Conservation (phyloP, 2,113 vertebrate species). For the Panthera leo region DNA sequence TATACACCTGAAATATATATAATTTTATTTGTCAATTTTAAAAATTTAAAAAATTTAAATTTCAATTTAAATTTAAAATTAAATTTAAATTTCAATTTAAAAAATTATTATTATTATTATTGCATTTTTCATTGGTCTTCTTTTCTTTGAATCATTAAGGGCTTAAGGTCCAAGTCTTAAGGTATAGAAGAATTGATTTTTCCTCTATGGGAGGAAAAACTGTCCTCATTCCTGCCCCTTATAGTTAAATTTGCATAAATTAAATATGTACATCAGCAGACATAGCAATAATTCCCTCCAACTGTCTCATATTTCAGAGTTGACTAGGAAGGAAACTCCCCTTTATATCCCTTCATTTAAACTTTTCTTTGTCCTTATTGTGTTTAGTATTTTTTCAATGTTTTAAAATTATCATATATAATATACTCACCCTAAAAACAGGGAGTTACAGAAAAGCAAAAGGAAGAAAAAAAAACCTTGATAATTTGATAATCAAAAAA, state of each 20-base stretch:
- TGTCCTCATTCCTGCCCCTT: background rate
- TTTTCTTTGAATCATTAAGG: background rate
- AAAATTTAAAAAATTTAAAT: too few relatives aligned
- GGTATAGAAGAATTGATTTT: background rate
- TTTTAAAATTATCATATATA: background rate
- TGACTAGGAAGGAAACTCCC: background rate
- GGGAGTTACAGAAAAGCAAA: conserved; percentile 14
- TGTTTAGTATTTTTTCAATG: background rate
- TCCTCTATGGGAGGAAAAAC: background rate
- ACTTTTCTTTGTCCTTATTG: background rate
- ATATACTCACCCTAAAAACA: background rate
- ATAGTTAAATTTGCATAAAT: background rate
- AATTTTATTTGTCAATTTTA: conserved; percentile 10
- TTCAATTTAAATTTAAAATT: too few relatives aligned
- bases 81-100: background rate
- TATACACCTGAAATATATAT: background rate
- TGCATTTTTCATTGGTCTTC: background rate
- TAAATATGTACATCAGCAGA: background rate
- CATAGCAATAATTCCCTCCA: background rate
- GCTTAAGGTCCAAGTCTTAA: background rate
- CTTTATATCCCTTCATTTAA: background rate
- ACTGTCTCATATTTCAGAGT: background rate
- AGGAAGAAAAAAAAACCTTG: conserved; percentile 20
- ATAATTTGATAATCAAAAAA: background rate
- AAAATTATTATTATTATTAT: background rate